These are phyloP conservation scores for Pseudomyrmex sp. DNA, from an alignment of 1,140 invertebrate genomes.

Conservation along the genomic window DNA sequence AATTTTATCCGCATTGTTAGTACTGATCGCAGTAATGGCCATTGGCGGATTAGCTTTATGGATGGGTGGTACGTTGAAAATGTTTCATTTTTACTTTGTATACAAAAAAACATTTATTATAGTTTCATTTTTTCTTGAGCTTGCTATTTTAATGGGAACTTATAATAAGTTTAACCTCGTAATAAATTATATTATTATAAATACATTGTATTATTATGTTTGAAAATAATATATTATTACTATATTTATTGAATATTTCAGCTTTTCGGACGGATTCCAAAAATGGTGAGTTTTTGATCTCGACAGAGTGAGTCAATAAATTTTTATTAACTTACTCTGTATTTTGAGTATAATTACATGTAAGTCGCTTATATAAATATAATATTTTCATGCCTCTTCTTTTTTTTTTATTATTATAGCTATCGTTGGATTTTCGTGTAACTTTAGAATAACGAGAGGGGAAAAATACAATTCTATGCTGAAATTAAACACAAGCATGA, in stretches of 20 bases:
- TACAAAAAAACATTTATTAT: neutral
- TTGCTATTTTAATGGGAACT: no score
- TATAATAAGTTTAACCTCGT: no score
- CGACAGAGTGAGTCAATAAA: no score
- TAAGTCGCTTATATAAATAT: neutral
- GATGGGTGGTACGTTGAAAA: slow-evolving; percentile 88
- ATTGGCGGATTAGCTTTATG: slow-evolving; percentile 91
- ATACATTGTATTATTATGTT: no score
- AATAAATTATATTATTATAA: neutral
- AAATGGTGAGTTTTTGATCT: slow-evolving; percentile 78
- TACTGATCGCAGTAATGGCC: slow-evolving; percentile 89
- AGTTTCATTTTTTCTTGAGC: no score
- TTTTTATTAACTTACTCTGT: no score
- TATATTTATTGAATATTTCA: slow-evolving; percentile 74
- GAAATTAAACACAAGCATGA: slow-evolving; percentile 84
- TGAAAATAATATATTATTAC: neutral
- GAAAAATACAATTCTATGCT: slow-evolving; percentile 88
- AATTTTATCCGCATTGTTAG: slow-evolving; percentile 88
- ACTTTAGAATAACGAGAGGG: slow-evolving; percentile 88
- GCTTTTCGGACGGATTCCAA: slow-evolving; percentile 83
- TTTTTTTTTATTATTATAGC: slow-evolving; percentile 84
- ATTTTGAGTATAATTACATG: neutral
- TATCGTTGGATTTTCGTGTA: slow-evolving; percentile 89
- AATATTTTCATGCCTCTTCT: neutral
- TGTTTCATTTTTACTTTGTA: slow-evolving; percentile 20